These are phyloP conservation scores for Polydrusus tereticollis DNA, from an alignment of 2,888 invertebrate genomes.

Conservation along the genomic window DNA sequence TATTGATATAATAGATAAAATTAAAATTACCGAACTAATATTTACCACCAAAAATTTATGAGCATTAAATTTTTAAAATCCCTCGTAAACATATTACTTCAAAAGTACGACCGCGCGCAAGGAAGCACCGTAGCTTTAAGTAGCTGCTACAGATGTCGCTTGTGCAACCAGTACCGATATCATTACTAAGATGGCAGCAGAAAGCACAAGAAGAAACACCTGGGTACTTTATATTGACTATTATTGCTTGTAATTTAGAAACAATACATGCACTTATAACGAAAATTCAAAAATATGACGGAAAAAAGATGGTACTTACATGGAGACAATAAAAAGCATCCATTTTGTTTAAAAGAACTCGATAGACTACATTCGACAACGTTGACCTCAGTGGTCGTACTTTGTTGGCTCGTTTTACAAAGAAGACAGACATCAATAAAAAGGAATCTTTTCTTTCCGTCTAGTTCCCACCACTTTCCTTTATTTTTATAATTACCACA, in stretches of 20 bases:
- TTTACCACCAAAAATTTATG: too few species aligned
- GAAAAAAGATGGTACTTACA: background rate
- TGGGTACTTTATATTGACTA: background rate
- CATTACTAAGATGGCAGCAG: background rate
- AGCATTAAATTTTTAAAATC: too few species aligned
- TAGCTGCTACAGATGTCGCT: background rate
- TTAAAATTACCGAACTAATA: too few species aligned
- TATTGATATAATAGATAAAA: too few species aligned
- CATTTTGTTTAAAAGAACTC: background rate
- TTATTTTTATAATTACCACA: constrained; percentile 1
- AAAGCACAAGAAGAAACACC: background rate
- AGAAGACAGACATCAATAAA: constrained; percentile 11
- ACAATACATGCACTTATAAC: background rate
- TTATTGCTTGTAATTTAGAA: background rate
- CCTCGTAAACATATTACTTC: too few species aligned
- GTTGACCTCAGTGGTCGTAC: constrained; percentile 12
- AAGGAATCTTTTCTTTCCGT: constrained; percentile 1
- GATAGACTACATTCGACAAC: background rate
- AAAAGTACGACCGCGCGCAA: too few species aligned
- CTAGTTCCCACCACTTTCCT: constrained; percentile 23
- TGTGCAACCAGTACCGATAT: background rate
- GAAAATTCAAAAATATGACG: background rate
- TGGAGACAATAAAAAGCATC: background rate
- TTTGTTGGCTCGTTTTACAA: background rate
- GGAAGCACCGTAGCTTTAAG: too few species aligned